Percentiles rank a stretch among this genome's conserved stretches.
Conservation (phyloP, 2,113 vertebrate species). For the Lasiurus borealis region DNA sequence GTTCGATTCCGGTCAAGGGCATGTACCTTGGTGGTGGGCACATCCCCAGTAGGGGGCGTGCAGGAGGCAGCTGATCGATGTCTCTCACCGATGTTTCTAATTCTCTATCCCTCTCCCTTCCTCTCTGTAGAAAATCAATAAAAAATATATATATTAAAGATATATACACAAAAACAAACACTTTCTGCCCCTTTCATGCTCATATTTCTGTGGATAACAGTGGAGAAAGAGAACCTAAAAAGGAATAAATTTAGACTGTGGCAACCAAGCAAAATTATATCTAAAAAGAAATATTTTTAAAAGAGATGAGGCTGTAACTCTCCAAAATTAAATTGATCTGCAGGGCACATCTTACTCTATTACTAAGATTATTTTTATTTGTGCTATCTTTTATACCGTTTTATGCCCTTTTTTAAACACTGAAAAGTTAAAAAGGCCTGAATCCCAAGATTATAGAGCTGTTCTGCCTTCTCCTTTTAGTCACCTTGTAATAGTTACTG, state of each 20-base stretch:
- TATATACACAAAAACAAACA: conserved; percentile 72
- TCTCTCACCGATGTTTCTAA: too few relatives aligned
- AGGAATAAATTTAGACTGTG: conserved; percentile 53
- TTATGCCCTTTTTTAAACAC: background rate
- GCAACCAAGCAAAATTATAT: conserved; percentile 60
- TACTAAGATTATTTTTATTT: background rate
- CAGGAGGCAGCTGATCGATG: too few relatives aligned
- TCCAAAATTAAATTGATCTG: background rate
- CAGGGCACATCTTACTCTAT: rapidly evolving
- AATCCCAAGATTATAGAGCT: rapidly evolving
- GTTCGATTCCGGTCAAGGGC: too few relatives aligned
- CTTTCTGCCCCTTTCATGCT: conserved; percentile 27
- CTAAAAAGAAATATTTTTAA: conserved; percentile 29
- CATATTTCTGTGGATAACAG: conserved; percentile 70
- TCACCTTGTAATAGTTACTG: too few relatives aligned
- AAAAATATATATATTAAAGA: conserved; percentile 55
- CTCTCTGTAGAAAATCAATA: too few relatives aligned
- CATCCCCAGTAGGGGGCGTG: too few relatives aligned
- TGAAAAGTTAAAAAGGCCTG: background rate
- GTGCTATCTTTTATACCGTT: background rate
- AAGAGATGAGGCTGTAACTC: background rate
- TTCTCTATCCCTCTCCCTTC: too few relatives aligned
- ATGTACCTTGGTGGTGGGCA: too few relatives aligned
- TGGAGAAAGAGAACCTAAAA: conserved; percentile 58
- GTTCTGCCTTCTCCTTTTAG: background rate